Conservation (phyloP, 1,140 invertebrate species). For the Drosophila seguyi region DNA sequence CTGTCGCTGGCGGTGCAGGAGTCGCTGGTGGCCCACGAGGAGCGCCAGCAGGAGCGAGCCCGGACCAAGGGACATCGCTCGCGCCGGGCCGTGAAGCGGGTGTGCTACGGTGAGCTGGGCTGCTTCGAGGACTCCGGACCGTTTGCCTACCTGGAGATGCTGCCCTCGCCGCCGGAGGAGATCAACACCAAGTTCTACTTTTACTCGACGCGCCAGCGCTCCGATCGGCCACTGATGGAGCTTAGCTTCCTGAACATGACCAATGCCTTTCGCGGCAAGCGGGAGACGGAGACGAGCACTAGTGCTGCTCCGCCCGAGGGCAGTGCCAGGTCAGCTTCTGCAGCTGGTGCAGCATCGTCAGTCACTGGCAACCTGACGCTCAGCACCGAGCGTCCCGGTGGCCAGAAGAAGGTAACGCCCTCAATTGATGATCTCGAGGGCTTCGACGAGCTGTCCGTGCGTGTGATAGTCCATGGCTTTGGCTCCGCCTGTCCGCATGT, state of each 20-base stretch:
- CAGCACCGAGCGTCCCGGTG: slow-evolving; percentile 40
- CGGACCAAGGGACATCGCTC: slow-evolving; percentile 46
- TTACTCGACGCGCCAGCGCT: slow-evolving; percentile 88
- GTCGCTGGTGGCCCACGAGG: slow-evolving; percentile 60
- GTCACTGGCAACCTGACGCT: slow-evolving; percentile 12
- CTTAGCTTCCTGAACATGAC: slow-evolving; percentile 90
- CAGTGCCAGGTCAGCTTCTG: slow-evolving; percentile 11
- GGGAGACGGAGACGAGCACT: slow-evolving; percentile 38
- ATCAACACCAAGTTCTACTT: slow-evolving; percentile 92
- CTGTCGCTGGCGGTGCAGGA: slow-evolving; percentile 67
- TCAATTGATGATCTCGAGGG: slow-evolving; percentile 78
- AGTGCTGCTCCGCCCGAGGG: neutral
- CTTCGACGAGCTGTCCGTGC: slow-evolving; percentile 88
- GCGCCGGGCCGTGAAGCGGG: slow-evolving; percentile 89
- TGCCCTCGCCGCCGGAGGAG: slow-evolving; percentile 94
- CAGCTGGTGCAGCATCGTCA: no score
- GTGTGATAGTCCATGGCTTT: slow-evolving; percentile 97
- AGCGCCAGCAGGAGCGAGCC: slow-evolving; percentile 42
- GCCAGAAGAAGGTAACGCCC: slow-evolving; percentile 53
- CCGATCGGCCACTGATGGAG: slow-evolving; percentile 88
- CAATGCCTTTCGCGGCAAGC: slow-evolving; percentile 82
- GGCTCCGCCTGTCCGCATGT: slow-evolving; percentile 94
- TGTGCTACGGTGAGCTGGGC: slow-evolving; percentile 96
- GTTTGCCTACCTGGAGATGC: slow-evolving; percentile 95
- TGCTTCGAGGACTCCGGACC: slow-evolving; percentile 97